Evolutionary conservation across 2,888 invertebrate genomes (phyloP), one percentile per base, ranked within the genome.

Genomic region (Timema podura): DNA sequence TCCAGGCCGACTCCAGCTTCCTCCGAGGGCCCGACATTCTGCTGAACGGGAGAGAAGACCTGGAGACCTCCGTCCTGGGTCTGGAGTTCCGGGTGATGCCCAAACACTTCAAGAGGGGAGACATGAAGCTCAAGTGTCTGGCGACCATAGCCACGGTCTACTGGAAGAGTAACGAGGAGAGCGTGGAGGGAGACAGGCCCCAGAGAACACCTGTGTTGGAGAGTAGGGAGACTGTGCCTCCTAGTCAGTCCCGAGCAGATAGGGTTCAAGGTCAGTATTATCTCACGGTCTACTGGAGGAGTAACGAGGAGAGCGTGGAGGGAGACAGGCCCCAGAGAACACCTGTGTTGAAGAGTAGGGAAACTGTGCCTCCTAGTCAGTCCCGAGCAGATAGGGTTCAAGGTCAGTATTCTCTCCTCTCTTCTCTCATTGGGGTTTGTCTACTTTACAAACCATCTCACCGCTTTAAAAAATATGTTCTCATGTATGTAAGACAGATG

Each of bases 71-170:
- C 44, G 88, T 89, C 70, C 82, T 92, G 65, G 91, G 89, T 47
- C 86, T 94, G 74, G 91, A 93, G 82, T 94, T 94, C 81, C 88
- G 88, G 80, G 92, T 92, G 76, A 88, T 89, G 77, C 86, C 86
- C 76, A 89, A 90, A 81, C 92, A 94, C 84, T 93, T 94, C 85
- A 88, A 74, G 49, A 88, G 77, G 77, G 92, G 93, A 79, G 92
- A 93, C 82, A 87, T 95, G 84, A 94, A 93, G 82, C 85, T 94
- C 78, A 94, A 93, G 86, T 95, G 94, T 84, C 86, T 93, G 80
- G 93, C 94, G 72, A 93, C 91, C 77, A 93, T 94, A 81, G 92
- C 91, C 70, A 91, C 91, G 51, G 89, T 94, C 64, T 94, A 94
- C 82, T 91, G 91, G 89, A 87, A 91, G 76, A 92, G 91, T 80